Evolutionary conservation across 2,888 invertebrate genomes (phyloP).

Genomic region (Lepidocyrtinus sp.): DNA sequence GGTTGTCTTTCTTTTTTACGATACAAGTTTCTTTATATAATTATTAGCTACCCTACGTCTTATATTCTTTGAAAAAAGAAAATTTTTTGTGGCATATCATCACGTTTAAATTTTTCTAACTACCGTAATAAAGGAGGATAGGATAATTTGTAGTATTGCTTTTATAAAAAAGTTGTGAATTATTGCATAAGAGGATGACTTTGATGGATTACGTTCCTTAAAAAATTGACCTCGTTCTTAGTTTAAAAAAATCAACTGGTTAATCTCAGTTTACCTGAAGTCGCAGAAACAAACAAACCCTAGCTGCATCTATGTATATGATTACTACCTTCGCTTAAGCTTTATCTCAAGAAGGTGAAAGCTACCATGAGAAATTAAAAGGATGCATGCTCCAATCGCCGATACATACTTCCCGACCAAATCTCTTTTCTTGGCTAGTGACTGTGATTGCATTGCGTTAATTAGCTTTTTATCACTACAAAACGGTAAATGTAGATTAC

Average conservation of each 20-base stretch:
- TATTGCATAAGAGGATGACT: constrained; percentile 17
- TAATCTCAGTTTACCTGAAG: constrained; percentile 9
- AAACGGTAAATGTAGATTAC: constrained; percentile 7
- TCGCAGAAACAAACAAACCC: too few relatives aligned
- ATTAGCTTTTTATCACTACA: background rate
- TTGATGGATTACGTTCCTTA: constrained; percentile 6
- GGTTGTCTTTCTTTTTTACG: constrained; percentile 57
- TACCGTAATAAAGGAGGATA: constrained; percentile 35
- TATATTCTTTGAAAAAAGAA: constrained; percentile 6
- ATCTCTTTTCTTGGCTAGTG: background rate
- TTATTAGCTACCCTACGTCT: constrained; percentile 14
- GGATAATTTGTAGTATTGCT: constrained; percentile 7
- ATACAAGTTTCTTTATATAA: constrained; percentile 25
- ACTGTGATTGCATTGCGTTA: constrained; percentile 17
- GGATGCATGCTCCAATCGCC: background rate
- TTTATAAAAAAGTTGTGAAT: constrained; percentile 10
- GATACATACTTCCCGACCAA: background rate
- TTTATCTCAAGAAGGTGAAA: background rate
- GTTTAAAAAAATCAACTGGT: constrained; percentile 1
- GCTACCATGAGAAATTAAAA: background rate
- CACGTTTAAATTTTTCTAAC: constrained; percentile 34
- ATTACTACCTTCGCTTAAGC: too few relatives aligned
- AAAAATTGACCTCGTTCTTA: constrained; percentile 8
- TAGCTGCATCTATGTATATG: too few relatives aligned
- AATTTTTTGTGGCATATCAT: constrained; percentile 55